Conservation (phyloP, 1,140 invertebrate species). For the Dinoponera quadriceps region DNA sequence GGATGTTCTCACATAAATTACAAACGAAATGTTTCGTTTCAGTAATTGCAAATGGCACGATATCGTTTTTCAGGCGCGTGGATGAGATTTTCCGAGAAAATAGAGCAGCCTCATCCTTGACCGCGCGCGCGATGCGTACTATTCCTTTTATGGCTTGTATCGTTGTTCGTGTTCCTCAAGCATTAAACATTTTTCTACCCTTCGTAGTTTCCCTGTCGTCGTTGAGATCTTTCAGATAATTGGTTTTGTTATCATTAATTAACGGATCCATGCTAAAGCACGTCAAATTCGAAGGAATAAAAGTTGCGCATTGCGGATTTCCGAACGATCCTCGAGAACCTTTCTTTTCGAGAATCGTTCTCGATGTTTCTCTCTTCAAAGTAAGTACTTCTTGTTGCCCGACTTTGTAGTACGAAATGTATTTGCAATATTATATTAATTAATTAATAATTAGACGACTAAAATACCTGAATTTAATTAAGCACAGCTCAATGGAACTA, state of each 20-base stretch:
- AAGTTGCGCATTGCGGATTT: not conserved
- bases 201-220: not conserved
- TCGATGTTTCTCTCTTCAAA: not conserved
- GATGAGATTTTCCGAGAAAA: constrained; percentile 40
- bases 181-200: not conserved
- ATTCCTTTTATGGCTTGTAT: not conserved
- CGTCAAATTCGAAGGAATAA: not conserved
- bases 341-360: no score
- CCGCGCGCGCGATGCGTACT: not conserved
- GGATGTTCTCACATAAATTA: not conserved
- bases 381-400: not conserved
- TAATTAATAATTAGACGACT: no score
- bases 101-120: constrained; percentile 21
- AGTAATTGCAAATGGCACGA: constrained; percentile 11
- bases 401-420: no score
- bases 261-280: not conserved
- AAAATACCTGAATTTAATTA: no score
- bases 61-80: not conserved
- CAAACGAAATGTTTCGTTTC: not conserved
- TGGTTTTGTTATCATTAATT: constrained; percentile 11
- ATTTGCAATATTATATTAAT: no score
- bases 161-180: not conserved
- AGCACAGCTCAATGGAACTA: no score
- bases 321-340: not conserved
- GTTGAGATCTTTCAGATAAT: constrained; percentile 10